phyloP scores from a whole-genome alignment of 2,797 vertebrate genomes.

The Knipowitschia caucasica region DNA sequence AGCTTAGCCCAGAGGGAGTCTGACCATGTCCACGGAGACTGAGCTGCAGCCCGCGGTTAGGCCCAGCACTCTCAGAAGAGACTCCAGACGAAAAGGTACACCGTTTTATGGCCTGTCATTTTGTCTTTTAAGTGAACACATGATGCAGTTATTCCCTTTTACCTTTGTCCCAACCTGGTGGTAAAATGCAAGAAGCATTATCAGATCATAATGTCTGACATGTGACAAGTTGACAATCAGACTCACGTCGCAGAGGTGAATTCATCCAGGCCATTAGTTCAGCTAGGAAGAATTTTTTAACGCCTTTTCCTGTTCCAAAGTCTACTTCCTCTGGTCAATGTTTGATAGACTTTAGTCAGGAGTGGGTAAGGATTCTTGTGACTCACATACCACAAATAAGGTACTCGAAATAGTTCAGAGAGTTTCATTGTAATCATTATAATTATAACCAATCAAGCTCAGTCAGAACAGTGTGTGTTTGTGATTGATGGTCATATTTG shows the following conservation, averaged over 20 bases:
- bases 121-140: too few relatives aligned
- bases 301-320: not conserved
- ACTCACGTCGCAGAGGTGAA: not conserved
- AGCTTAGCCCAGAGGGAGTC: conserved; percentile 64
- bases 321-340: not conserved
- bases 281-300: not conserved
- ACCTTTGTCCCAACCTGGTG: too few relatives aligned
- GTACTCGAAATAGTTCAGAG: too few relatives aligned
- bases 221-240: not conserved
- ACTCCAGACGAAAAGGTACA: conserved; percentile 78
- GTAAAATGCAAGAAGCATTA: too few relatives aligned
- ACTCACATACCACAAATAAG: too few relatives aligned
- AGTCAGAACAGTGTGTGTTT: too few relatives aligned
- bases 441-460: too few relatives aligned
- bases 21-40: conserved; percentile 79
- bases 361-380: not conserved
- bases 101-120: not conserved
- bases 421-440: too few relatives aligned
- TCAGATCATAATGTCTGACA: too few relatives aligned
- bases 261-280: not conserved
- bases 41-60: conserved; percentile 80
- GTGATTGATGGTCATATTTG: not conserved
- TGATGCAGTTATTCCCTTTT: too few relatives aligned
- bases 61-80: conserved; percentile 77
- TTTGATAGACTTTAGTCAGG: not conserved